phyloP scores from a whole-genome alignment of 2,888 invertebrate species.

The Linhomoeus sp. region DNA sequence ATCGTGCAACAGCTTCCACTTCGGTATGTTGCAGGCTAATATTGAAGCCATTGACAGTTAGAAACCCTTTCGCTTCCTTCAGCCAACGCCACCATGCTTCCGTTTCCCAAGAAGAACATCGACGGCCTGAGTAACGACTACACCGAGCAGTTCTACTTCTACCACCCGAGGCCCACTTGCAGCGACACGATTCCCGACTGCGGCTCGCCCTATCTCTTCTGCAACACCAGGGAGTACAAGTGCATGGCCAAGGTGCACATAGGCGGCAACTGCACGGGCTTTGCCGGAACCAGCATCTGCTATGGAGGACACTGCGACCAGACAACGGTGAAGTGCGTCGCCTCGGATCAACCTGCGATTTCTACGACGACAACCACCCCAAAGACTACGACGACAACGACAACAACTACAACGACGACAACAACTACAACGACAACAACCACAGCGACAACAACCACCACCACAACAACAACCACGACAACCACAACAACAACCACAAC shows the following conservation, averaged over 20 bases:
- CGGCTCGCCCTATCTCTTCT: constrained; percentile 10
- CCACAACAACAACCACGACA: neutral
- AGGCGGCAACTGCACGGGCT: constrained; percentile 19
- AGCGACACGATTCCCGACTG: constrained; percentile 2
- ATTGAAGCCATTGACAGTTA: too few relatives aligned
- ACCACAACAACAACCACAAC: constrained; percentile 4
- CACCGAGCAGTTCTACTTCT: constrained; percentile 4
- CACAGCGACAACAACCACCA: neutral
- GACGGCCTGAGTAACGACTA: constrained; percentile 6
- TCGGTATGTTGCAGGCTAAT: neutral
- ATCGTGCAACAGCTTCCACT: constrained; percentile 4
- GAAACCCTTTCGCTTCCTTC: too few relatives aligned
- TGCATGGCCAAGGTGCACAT: constrained; percentile 17
- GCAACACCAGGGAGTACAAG: constrained; percentile 11
- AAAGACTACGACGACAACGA: constrained; percentile 1
- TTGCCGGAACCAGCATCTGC: neutral
- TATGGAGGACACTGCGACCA: neutral
- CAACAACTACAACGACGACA: constrained; percentile 1
- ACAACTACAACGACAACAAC: neutral
- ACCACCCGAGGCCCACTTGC: constrained; percentile 5
- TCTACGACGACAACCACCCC: neutral
- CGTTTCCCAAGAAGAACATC: constrained; percentile 4
- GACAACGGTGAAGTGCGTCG: too few relatives aligned
- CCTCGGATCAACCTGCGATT: neutral
- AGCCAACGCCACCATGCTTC: constrained; percentile 2